A percentile compares a stretch with the other conserved stretches of the same genome.
phyloP scores from a whole-genome alignment of 2,888 invertebrate genomes.

The Lamellibrachia satsuma region DNA sequence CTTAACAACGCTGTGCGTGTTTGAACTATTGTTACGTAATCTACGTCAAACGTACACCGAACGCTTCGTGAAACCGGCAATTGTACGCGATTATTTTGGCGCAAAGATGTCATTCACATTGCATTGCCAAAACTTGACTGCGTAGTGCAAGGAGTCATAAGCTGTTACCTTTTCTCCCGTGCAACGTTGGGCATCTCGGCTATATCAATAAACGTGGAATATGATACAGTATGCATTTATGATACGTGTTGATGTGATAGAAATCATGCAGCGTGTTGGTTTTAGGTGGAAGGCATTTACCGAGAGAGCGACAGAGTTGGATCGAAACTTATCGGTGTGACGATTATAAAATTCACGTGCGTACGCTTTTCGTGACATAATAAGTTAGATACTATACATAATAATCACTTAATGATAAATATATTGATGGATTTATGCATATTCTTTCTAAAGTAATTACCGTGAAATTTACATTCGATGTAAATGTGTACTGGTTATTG shows the following conservation, averaged over 20 bases:
- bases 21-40: no score
- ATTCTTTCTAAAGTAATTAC: neutral
- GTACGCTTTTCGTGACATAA: neutral
- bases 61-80: no score
- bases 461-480: neutral
- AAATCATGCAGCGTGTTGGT: neutral
- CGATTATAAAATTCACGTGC: neutral
- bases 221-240: neutral
- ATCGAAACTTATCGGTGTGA: neutral
- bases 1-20: no score
- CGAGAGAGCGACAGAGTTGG: neutral
- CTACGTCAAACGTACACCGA: no score
- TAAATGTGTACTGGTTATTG: neutral
- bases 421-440: neutral
- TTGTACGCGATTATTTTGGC: no score
- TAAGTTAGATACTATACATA: neutral
- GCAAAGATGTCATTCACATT: no score
- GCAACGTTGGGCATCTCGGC: no score
- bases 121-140: no score
- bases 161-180: no score
- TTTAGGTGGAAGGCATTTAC: neutral
- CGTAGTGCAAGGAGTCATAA: no score
- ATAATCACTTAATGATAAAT: neutral
- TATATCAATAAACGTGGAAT: no score
- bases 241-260: neutral